Conservation (phyloP, 2,113 vertebrate species). For the Xerus inauris region DNA sequence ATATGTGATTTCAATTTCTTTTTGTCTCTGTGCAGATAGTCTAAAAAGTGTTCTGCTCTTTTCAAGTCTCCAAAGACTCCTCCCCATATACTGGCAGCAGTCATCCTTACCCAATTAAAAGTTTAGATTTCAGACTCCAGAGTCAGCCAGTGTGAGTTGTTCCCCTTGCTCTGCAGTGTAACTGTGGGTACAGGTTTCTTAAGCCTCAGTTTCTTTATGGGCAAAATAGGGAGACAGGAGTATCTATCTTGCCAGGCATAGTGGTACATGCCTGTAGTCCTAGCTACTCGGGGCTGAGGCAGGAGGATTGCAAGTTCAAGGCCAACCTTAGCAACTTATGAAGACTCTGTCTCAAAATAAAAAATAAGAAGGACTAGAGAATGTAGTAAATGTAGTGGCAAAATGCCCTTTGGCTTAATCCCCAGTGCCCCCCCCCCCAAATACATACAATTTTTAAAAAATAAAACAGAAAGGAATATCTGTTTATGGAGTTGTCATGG, state of each 20-base stretch:
- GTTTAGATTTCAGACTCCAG: not conserved
- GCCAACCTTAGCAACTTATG: too few relatives aligned
- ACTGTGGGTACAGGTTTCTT: not conserved
- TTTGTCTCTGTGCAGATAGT: not conserved
- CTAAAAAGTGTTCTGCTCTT: not conserved
- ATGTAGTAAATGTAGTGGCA: too few relatives aligned
- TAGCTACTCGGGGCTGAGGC: too few relatives aligned
- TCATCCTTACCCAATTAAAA: not conserved
- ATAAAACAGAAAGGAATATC: not conserved
- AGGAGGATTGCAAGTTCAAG: too few relatives aligned
- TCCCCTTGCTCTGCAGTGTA: not conserved
- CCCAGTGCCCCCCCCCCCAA: too few relatives aligned
- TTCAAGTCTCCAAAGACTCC: not conserved
- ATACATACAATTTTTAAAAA: too few relatives aligned
- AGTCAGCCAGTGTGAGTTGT: not conserved
- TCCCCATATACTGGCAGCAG: not conserved
- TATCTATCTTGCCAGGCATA: not conserved
- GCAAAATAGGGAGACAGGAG: not conserved
- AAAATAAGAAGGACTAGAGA: too few relatives aligned
- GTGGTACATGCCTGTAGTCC: too few relatives aligned
- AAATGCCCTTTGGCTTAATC: too few relatives aligned
- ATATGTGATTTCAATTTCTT: not conserved
- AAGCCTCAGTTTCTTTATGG: not conserved
- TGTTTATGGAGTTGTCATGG: not conserved
- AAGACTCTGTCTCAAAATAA: too few relatives aligned